A percentile compares a stretch with the other conserved stretches of the same genome.
Conservation (phyloP, 2,888 invertebrate genomes). For the Campaea margaritaria region DNA sequence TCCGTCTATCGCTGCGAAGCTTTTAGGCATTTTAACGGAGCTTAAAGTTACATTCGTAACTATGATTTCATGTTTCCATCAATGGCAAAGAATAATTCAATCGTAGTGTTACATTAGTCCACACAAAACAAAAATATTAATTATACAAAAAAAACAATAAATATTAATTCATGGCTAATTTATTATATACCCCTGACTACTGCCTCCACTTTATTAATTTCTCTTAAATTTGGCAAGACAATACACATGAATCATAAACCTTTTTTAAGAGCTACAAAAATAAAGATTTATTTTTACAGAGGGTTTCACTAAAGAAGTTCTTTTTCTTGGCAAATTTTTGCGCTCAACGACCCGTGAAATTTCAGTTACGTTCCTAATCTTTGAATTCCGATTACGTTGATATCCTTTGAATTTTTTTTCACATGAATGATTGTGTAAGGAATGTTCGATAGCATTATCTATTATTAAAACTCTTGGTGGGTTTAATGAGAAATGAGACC, state of each 20-base stretch:
- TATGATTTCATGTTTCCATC: constrained; percentile 26
- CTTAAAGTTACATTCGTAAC: constrained; percentile 9
- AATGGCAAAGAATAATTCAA: no score
- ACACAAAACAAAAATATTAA: no score
- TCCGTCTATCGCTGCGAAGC: constrained; percentile 10
- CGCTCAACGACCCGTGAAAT: constrained; percentile 53
- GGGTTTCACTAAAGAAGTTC: constrained; percentile 15
- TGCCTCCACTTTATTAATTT: no score
- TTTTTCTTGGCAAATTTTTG: constrained; percentile 46
- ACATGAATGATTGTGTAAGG: constrained; percentile 43
- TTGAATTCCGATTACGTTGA: constrained; percentile 50
- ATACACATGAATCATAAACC: not conserved
- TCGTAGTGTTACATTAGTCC: no score
- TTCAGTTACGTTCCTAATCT: constrained; percentile 50
- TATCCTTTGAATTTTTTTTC: constrained; percentile 56
- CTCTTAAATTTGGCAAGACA: no score
- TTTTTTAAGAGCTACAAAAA: not conserved
- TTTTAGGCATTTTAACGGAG: constrained; percentile 10
- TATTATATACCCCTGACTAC: no score
- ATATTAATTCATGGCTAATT: no score
- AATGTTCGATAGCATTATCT: constrained; percentile 39
- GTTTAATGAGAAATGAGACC: no score
- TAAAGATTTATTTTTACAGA: constrained; percentile 12
- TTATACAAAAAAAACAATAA: no score
- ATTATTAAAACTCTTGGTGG: constrained; percentile 2